Conservation (phyloP, 2,888 invertebrate species). For the Oxycera nigricornis region DNA sequence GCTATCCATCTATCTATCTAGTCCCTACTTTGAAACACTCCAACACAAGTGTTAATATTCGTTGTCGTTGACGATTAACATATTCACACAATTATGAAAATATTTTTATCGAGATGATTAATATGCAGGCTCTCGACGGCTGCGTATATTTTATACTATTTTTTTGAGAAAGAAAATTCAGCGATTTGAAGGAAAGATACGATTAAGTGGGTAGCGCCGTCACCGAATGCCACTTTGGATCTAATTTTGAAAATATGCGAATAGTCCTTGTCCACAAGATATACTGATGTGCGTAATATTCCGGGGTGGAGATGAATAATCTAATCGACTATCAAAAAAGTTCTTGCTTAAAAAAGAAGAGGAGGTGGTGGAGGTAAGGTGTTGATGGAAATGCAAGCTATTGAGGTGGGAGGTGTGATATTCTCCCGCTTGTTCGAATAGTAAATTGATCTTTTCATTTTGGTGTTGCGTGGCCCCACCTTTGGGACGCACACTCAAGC, state of each 20-base stretch:
- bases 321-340: neutral
- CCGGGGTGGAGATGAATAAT: neutral
- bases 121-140: neutral
- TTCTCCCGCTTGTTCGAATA: neutral
- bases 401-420: neutral
- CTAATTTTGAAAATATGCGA: neutral
- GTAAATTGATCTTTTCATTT: neutral
- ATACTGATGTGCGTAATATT: neutral
- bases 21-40: neutral
- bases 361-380: too few relatives aligned
- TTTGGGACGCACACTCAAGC: neutral
- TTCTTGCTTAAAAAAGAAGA: neutral
- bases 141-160: too few relatives aligned
- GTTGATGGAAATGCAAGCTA: neutral
- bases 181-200: constrained; percentile 5
- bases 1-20: neutral
- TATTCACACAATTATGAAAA: neutral
- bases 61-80: neutral
- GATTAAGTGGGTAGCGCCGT: constrained; percentile 24
- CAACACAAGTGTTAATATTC: neutral
- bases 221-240: neutral
- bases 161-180: neutral
- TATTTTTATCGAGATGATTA: constrained; percentile 37
- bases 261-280: neutral
- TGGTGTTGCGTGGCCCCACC: neutral